Evolutionary conservation across 2,888 invertebrate species (phyloP).

Genomic region (Oxyteleia sp.): DNA sequence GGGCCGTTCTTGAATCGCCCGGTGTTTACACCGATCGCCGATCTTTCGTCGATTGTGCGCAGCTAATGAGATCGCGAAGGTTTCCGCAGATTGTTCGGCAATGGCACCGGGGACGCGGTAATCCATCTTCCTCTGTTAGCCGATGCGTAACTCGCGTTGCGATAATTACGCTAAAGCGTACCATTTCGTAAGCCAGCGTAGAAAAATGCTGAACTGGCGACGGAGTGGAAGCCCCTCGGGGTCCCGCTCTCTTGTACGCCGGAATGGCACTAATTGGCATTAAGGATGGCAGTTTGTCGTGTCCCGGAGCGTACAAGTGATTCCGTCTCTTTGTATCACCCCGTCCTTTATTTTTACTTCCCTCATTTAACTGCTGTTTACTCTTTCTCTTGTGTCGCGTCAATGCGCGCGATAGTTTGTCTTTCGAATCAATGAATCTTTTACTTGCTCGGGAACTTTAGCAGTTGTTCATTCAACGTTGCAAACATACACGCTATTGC

Average conservation of each 20-base stretch:
- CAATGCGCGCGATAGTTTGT: constrained; percentile 40
- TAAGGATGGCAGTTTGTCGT: constrained; percentile 86
- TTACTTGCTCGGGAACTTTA: constrained; percentile 15
- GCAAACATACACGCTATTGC: too few relatives aligned
- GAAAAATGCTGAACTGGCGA: constrained; percentile 71
- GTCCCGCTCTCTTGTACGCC: constrained; percentile 77
- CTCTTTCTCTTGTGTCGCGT: constrained; percentile 18
- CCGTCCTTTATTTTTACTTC: constrained; percentile 36
- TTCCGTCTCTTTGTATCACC: constrained; percentile 71
- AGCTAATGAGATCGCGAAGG: constrained; percentile 13
- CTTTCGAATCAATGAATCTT: constrained; percentile 29
- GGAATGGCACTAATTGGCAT: constrained; percentile 88
- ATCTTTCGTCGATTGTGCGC: constrained; percentile 2
- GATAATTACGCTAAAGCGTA: constrained; percentile 77
- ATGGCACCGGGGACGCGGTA: background rate
- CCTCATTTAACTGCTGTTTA: constrained; percentile 27
- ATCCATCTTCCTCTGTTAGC: background rate
- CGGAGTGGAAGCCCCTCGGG: constrained; percentile 74
- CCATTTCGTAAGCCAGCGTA: constrained; percentile 74
- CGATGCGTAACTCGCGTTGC: constrained; percentile 64
- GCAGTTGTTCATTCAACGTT: background rate
- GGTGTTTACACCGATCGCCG: background rate
- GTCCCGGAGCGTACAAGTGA: constrained; percentile 78
- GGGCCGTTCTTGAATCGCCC: background rate
- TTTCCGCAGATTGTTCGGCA: background rate